phyloP scores from a whole-genome alignment of 2,113 vertebrate species.

The Podiceps cristatus region DNA sequence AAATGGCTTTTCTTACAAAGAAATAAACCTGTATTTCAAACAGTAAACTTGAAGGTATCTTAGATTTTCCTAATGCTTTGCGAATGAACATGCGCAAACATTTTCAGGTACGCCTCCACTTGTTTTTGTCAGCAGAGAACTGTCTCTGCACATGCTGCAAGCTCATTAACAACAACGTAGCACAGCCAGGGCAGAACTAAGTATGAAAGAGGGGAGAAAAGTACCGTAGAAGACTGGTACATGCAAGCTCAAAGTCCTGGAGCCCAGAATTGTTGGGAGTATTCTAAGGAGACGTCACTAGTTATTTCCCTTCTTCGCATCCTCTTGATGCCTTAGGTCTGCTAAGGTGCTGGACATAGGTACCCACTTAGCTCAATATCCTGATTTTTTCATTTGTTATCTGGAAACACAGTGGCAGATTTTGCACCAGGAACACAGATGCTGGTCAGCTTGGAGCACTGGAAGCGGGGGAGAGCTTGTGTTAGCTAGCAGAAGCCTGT shows the following conservation, averaged over 20 bases:
- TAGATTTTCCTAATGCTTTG: background rate
- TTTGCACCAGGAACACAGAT: background rate
- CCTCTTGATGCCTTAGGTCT: background rate
- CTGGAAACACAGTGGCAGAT: background rate
- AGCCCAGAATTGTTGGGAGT: background rate
- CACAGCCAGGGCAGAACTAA: background rate
- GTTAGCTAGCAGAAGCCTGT: background rate
- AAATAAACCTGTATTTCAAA: background rate
- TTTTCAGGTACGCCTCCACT: background rate
- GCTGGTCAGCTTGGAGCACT: background rate
- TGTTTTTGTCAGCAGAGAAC: background rate
- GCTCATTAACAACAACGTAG: background rate
- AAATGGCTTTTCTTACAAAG: background rate
- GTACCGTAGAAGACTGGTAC: background rate
- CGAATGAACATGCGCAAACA: fast-evolving
- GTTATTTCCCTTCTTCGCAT: background rate
- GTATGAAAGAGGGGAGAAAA: background rate
- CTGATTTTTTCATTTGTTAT: background rate
- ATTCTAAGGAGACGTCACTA: background rate
- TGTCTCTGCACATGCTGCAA: background rate
- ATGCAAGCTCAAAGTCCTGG: background rate
- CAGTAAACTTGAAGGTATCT: background rate
- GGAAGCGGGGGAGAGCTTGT: background rate
- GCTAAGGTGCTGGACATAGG: background rate
- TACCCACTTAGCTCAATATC: no score